Base-by-base conservation (phyloP, 2,888 invertebrate genomes). In the Halictus quadricinctus region DNA sequence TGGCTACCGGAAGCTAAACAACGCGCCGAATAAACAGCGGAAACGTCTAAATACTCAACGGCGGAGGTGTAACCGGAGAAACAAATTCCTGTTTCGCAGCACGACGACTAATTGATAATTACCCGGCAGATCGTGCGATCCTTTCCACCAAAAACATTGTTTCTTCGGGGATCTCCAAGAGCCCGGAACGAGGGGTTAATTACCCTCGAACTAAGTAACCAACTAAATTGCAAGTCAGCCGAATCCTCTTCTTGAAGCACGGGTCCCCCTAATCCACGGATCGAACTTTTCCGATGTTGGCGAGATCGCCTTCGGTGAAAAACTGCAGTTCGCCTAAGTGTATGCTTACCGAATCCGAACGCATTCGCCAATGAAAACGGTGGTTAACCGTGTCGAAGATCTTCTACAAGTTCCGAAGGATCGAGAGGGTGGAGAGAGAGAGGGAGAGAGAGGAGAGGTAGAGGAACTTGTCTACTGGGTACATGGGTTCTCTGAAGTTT, bases 401-500 rank as follows among this genome's bases (percentile, higher is more conserved):
- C 76, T 54, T 72, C 41, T 66, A 15, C 36, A 36, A 36, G 18
- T 36, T 36, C 18, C 7, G 41, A 36, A 41, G 7, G 69, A 41
- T 36, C 15, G 15, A 36, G 36, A 7, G 15, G 60, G 5, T 60
- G 21, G 1, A 3, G 8, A 29, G 64, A 70, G 70, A 66, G 58
- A 72, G 73, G 72, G 76, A 82, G 41, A 72, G 76, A 82, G 60
- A 82, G 60, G 46, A 18, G 66, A 43, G 43, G 29, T 36, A 50
- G 41, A 36, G 60, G 85, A 92, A 92, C 87, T 92, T 90, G 80
- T 84, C 86, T 86, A 84, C 80, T 89, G 87, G 86, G 87, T 89
- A 88, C 90, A 84, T 83, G 85, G 89, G 80, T 85, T 81, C 88
- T 76, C n/a, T n/a, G 12, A 58, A 90, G 92, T 90, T 91, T 91